These are phyloP conservation scores for Syndactyla subalaris DNA, from an alignment of 2,797 vertebrate genomes.

Conservation along the genomic window DNA sequence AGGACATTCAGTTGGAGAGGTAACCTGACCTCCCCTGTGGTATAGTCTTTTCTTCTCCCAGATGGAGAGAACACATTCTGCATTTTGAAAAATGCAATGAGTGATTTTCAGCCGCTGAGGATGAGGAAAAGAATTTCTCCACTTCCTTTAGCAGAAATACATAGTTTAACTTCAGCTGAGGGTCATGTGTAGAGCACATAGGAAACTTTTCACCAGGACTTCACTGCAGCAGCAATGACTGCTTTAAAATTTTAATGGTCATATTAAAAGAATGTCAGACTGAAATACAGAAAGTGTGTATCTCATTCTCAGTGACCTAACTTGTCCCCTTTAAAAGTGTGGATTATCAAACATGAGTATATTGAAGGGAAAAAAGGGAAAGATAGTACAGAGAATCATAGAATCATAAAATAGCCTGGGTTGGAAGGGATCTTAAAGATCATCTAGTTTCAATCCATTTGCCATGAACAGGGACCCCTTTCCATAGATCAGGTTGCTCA, in stretches of 20 bases:
- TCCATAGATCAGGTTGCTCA: background rate
- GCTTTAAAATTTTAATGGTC: background rate
- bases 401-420: background rate
- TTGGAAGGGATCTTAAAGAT: background rate
- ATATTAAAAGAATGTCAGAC: background rate
- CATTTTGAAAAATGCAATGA: background rate
- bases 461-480: rapidly evolving
- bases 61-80: rapidly evolving
- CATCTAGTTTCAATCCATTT: background rate
- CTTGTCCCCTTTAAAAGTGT: background rate
- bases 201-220: background rate
- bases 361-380: background rate
- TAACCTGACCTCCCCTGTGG: background rate
- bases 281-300: background rate
- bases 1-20: background rate
- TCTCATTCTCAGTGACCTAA: background rate
- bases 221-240: background rate
- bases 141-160: background rate
- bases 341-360: background rate
- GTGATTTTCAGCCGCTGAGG: background rate
- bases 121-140: background rate
- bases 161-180: background rate
- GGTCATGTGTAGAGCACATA: background rate
- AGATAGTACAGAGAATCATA: background rate
- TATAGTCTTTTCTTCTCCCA: background rate